These are phyloP conservation scores for Chironex yamaguchii DNA, from an alignment of 30 jellyfish, hydroid and myxozoan genomes.

Conservation along the genomic window DNA sequence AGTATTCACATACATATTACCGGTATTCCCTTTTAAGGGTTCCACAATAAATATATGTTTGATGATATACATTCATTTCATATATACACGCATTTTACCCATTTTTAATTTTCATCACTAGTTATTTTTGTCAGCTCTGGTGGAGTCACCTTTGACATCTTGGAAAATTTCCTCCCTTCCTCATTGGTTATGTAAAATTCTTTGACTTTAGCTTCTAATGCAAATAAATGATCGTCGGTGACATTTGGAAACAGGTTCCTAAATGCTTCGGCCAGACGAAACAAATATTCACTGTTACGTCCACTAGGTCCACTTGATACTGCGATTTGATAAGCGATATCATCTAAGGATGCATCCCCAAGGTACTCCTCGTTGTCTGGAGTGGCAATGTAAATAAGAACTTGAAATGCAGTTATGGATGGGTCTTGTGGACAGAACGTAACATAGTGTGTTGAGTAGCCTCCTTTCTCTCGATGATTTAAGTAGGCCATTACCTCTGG, in stretches of 20 bases:
- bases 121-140: too few relatives aligned
- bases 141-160: too few relatives aligned
- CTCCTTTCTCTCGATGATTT: conserved; percentile 95
- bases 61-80: too few relatives aligned
- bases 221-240: conserved; percentile 73
- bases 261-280: conserved; percentile 69
- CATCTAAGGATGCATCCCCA: conserved; percentile 87
- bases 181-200: conserved; percentile 17
- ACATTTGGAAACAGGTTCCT: conserved; percentile 55
- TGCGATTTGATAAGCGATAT: conserved; percentile 85
- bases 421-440: conserved; percentile 68
- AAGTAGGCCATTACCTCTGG: conserved; percentile 84
- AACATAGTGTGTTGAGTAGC: conserved; percentile 80
- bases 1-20: too few relatives aligned
- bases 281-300: conserved; percentile 83
- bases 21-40: too few relatives aligned
- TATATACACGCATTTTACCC: too few relatives aligned
- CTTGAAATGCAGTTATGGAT: conserved; percentile 34
- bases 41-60: too few relatives aligned
- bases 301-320: conserved; percentile 94
- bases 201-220: conserved; percentile 57
- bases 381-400: conserved; percentile 83
- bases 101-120: too few relatives aligned
- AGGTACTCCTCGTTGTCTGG: conserved; percentile 71
- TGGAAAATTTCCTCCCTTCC: too few relatives aligned